Percentiles rank a stretch among this genome's conserved stretches.
Evolutionary conservation across 1,140 invertebrate genomes (phyloP).

Genomic region (Mesaphorura yosii): DNA sequence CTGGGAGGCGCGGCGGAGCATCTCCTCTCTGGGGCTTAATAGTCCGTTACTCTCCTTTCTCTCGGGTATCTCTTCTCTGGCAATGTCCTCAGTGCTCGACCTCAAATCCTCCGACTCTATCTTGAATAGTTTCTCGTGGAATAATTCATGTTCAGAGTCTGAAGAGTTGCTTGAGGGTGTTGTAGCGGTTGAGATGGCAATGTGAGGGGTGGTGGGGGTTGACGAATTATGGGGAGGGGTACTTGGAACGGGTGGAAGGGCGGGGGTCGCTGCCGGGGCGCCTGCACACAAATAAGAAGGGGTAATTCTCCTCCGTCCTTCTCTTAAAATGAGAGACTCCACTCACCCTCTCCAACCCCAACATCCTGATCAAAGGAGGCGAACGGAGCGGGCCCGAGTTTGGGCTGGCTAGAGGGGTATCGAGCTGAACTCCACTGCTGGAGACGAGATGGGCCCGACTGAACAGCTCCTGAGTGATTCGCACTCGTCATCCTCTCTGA

Average conservation of each 20-base stretch:
- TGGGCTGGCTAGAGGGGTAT: background rate
- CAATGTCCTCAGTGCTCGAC: slow-evolving; percentile 59
- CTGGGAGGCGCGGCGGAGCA: too few relatives aligned
- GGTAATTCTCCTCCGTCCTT: background rate
- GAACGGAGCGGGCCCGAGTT: background rate
- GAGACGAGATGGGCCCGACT: too few relatives aligned
- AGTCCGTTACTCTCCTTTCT: too few relatives aligned
- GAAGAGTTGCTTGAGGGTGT: background rate
- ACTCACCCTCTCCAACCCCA: too few relatives aligned
- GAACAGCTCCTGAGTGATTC: too few relatives aligned
- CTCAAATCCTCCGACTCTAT: slow-evolving; percentile 64
- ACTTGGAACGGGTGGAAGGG: background rate
- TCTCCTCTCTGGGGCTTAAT: too few relatives aligned
- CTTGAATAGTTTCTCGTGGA: too few relatives aligned
- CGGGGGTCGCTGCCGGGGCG: background rate
- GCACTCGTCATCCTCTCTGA: too few relatives aligned
- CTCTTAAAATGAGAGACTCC: too few relatives aligned
- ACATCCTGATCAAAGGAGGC: background rate
- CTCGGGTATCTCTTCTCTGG: too few relatives aligned
- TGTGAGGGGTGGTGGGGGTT: background rate
- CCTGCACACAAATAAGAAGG: background rate
- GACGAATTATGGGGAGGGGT: too few relatives aligned
- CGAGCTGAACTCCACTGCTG: too few relatives aligned
- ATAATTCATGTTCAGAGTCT: background rate
- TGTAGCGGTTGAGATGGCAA: background rate